Evolutionary conservation across 1,140 invertebrate genomes (phyloP).

Genomic region (Drosophila bocki): DNA sequence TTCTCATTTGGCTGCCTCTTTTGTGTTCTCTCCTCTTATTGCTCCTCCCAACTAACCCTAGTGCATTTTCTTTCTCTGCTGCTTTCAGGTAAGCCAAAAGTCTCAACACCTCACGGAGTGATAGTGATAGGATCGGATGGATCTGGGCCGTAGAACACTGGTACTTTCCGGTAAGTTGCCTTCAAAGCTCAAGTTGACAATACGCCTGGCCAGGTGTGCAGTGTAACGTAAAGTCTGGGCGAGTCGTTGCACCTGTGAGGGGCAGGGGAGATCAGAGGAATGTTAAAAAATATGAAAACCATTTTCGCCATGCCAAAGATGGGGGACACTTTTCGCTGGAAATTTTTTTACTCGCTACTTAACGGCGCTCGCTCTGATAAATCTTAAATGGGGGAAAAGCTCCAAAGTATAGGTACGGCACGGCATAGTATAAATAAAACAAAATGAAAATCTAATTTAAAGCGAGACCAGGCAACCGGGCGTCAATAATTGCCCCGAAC

Average conservation of each 20-base stretch:
- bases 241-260: conserved; percentile 39
- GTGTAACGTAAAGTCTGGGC: conserved; percentile 51
- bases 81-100: conserved; percentile 59
- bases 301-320: conserved; percentile 27
- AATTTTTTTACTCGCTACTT: conserved; percentile 26
- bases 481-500: conserved; percentile 68
- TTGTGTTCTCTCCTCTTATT: conserved; percentile 34
- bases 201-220: conserved; percentile 33
- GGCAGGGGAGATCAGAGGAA: neutral
- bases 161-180: conserved; percentile 46
- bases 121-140: conserved; percentile 17
- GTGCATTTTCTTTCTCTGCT: conserved; percentile 20
- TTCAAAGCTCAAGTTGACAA: conserved; percentile 34
- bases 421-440: conserved; percentile 33
- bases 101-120: conserved; percentile 1
- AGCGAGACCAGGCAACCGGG: conserved; percentile 45
- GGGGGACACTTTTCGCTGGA: conserved; percentile 37
- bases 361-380: conserved; percentile 62
- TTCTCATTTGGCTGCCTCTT: conserved; percentile 69
- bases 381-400: conserved; percentile 29
- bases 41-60: conserved; percentile 20
- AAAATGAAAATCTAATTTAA: conserved; percentile 58
- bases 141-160: conserved; percentile 8
- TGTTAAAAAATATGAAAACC: conserved; percentile 13
- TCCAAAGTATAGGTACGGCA: conserved; percentile 8